Percentiles rank a stretch among this genome's conserved stretches.
These are phyloP conservation scores for Notocelia uddmanniana DNA, from an alignment of 2,888 invertebrate species.

Conservation along the genomic window DNA sequence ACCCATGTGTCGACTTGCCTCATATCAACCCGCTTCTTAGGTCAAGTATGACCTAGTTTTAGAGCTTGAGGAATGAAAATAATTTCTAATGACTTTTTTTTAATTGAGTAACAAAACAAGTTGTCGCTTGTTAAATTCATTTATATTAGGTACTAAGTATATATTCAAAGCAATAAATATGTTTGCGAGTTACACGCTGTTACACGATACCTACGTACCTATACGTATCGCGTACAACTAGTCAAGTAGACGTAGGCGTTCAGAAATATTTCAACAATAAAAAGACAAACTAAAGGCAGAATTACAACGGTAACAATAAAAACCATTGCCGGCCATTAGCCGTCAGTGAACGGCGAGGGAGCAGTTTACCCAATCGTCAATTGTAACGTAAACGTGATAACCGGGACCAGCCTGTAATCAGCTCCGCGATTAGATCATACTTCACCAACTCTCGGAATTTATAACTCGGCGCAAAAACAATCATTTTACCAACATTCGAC, in stretches of 20 bases:
- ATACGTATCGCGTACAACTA: background rate
- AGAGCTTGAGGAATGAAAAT: too few species aligned
- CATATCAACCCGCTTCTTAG: too few species aligned
- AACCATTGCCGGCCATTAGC: constrained; percentile 12
- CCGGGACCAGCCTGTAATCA: constrained; percentile 29
- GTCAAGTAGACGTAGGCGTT: background rate
- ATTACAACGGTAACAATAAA: constrained; percentile 21
- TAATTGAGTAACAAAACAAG: too few species aligned
- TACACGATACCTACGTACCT: too few species aligned
- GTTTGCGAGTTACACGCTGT: too few species aligned
- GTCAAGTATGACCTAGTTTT: too few species aligned
- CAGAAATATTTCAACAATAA: background rate
- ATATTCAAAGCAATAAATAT: too few species aligned
- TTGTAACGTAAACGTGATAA: constrained; percentile 43
- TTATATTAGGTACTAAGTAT: too few species aligned
- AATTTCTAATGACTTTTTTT: too few species aligned
- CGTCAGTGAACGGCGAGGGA: constrained; percentile 5
- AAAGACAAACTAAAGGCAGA: constrained; percentile 3
- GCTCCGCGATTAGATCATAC: constrained; percentile 37
- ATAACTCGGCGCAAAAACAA: constrained; percentile 6
- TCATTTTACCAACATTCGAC: background rate
- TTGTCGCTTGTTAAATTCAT: too few species aligned
- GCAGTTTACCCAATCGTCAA: constrained; percentile 32
- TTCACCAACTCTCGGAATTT: constrained; percentile 22
- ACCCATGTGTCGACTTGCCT: too few species aligned